A percentile compares a stretch with the other conserved stretches of the same genome.
Conservation (phyloP, 92 coral and sea anemone genomes). For the Paramuricea clavata region DNA sequence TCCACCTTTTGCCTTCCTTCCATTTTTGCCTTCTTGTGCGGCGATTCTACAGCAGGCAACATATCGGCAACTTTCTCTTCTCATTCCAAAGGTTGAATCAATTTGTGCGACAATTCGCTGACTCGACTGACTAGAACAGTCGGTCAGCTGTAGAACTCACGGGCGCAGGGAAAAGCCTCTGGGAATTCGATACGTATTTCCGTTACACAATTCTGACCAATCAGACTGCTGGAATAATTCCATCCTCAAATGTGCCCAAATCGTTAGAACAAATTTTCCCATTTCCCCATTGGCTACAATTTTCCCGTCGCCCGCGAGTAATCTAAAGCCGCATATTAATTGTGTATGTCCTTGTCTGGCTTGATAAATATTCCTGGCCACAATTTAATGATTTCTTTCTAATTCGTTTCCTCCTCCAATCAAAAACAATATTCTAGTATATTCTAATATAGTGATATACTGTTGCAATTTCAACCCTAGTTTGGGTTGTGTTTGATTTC, state of each 20-base stretch:
- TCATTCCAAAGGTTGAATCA: constrained; percentile 87
- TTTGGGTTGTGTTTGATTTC: not conserved
- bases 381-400: constrained; percentile 7
- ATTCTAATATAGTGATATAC: not conserved
- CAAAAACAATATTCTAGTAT: constrained; percentile 7
- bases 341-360: not conserved
- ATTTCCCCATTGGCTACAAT: not conserved
- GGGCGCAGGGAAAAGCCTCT: constrained; percentile 15
- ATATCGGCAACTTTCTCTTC: constrained; percentile 89
- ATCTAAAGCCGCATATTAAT: constrained; percentile 15
- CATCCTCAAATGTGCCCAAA: not conserved
- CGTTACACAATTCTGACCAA: constrained; percentile 9
- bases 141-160: constrained; percentile 73
- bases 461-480: not conserved
- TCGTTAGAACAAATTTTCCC: no score
- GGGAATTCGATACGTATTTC: constrained; percentile 19
- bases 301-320: not conserved
- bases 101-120: constrained; percentile 84
- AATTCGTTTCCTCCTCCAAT: constrained; percentile 21
- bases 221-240: not conserved
- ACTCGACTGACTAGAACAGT: constrained; percentile 89
- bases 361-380: not conserved
- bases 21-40: constrained; percentile 99
- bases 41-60: constrained; percentile 98
- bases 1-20: constrained; percentile 95